Base-by-base conservation (phyloP, 2,888 invertebrate genomes). In the Drosophila niveifrons region DNA sequence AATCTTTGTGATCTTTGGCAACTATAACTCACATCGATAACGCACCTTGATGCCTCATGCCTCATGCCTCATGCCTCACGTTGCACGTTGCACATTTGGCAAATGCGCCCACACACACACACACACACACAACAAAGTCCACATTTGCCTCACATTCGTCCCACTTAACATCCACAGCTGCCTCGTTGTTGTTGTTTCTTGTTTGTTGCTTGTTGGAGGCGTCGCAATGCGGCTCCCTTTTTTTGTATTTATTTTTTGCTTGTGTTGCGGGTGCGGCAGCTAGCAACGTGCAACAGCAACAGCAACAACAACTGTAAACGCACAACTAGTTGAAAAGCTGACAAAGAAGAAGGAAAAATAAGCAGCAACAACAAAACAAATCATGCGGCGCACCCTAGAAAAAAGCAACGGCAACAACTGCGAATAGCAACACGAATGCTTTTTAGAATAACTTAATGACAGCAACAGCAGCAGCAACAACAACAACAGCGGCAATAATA, bases 391-490 rank as follows among this genome's bases (percentile, higher is more conserved):
- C 82, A 78, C 82, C 75, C 36, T 51, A 57, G 41, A 57, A 62
- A 50, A 57, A 47, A 17, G 41, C 55, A 28, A 31, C 52, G 65
- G 44, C 36, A 34, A 6, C 48, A 50, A 34, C 65, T 65, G 46
- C 57, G 63, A 74, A 62, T 70, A 36, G 51, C 66, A 59, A 57
- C 78, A 76, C 80, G 66, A 77, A 69, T 59, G 55, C 44, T 68
- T 77, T 76, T 73, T 77, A 76, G 75, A 76, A 76, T 76, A 76
- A 77, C 63, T 77, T 56, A 59, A 77, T 77, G 57, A 65, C 34
- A 55, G 51, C 56, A 63, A 9, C 48, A 66, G 34, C 52, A 28
- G 11, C 56, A 18, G 4, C 53, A 63, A 50, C 53, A 55, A 46
- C 47, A 36, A 10, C 48, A 53, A 46, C 47, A 36, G 9, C 39